Percentiles rank a stretch among this genome's conserved stretches.
Conservation (phyloP, 2,888 invertebrate species). For the Coenonympha glycerion region DNA sequence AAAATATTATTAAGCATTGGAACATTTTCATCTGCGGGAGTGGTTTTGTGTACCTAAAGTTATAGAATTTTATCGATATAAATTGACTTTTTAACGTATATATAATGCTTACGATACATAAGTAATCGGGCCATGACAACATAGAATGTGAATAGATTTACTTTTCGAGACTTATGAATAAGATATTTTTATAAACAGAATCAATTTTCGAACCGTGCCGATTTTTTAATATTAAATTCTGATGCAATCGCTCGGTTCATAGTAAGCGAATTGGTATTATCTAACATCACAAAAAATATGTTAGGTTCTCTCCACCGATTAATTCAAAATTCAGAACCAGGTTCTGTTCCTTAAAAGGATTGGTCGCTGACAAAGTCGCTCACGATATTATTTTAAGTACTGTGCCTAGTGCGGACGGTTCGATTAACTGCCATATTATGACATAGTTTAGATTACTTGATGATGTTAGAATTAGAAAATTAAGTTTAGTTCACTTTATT, state of each 20-base stretch:
- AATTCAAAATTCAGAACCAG: conserved; percentile 62
- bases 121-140: conserved; percentile 72
- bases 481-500: conserved; percentile 60
- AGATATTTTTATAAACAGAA: conserved; percentile 16
- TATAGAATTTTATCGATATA: conserved; percentile 52
- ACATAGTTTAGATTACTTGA: conserved; percentile 70
- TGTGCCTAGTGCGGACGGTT: conserved; percentile 70
- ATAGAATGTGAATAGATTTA: conserved; percentile 42
- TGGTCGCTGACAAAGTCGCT: conserved; percentile 51
- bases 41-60: conserved; percentile 58
- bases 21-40: conserved; percentile 64
- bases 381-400: conserved; percentile 46
- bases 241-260: conserved; percentile 13
- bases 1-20: conserved; percentile 49
- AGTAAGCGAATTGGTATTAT: conserved; percentile 10
- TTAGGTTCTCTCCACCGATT: conserved; percentile 67
- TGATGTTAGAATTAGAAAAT: conserved; percentile 62
- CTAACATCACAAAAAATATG: conserved; percentile 27
- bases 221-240: conserved; percentile 15
- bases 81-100: conserved; percentile 45
- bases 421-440: conserved; percentile 76
- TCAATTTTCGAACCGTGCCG: conserved; percentile 23
- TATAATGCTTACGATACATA: conserved; percentile 59
- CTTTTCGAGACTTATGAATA: conserved; percentile 65
- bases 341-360: conserved; percentile 52